Conservation (phyloP, 2,797 vertebrate species). For the Phataginus tricuspis region DNA sequence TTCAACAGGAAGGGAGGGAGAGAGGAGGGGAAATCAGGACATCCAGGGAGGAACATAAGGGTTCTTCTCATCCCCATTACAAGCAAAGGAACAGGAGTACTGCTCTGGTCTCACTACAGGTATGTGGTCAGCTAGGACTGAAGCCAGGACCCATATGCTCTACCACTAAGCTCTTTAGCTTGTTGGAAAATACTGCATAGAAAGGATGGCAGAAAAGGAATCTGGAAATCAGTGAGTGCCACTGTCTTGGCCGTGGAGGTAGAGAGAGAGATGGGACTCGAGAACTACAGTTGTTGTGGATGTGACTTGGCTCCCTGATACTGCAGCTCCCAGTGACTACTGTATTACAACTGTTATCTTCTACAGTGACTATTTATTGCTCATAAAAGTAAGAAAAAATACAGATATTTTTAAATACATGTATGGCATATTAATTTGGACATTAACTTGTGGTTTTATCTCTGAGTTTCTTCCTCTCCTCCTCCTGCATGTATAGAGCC, state of each 20-base stretch:
- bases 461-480: not conserved
- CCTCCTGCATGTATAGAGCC: too few relatives aligned
- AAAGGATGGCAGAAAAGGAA: not conserved
- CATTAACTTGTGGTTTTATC: not conserved
- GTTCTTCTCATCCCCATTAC: accelerated
- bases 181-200: not conserved
- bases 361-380: not conserved
- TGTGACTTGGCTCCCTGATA: not conserved
- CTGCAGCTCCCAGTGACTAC: not conserved
- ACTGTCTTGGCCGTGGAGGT: not conserved
- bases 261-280: not conserved
- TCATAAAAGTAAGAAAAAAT: not conserved
- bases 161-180: not conserved
- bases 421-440: not conserved
- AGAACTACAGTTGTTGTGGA: not conserved
- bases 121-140: not conserved
- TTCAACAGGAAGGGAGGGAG: not conserved
- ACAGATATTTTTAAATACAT: not conserved
- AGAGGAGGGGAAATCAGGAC: not conserved
- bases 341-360: not conserved
- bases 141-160: not conserved
- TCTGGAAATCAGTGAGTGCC: not conserved
- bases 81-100: not conserved
- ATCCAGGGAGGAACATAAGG: too few relatives aligned
- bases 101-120: too few relatives aligned